phyloP scores from a whole-genome alignment of 2,888 invertebrate genomes.

The Megaustenia siamemsis region DNA sequence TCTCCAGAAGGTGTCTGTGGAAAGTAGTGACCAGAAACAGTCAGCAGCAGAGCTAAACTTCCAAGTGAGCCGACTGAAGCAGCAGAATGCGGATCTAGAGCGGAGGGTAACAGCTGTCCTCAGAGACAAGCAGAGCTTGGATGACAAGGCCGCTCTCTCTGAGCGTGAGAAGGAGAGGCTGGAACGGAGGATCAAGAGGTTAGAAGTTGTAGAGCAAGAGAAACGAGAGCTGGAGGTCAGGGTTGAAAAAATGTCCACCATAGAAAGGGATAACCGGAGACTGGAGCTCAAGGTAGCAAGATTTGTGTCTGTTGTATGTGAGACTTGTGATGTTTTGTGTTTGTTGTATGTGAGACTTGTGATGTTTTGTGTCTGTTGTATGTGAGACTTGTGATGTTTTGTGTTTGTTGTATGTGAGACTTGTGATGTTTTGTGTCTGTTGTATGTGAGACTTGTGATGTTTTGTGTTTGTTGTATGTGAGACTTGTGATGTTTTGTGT shows the following conservation, averaged over 20 bases:
- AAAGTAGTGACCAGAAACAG: conserved; percentile 50
- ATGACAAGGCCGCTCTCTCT: conserved; percentile 67
- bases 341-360: no score
- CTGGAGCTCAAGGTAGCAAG: conserved; percentile 47
- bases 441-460: no score
- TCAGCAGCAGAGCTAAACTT: conserved; percentile 54
- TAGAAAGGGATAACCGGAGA: conserved; percentile 57
- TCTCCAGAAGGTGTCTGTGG: conserved; percentile 53
- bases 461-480: no score
- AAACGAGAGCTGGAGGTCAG: conserved; percentile 55
- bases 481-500: no score
- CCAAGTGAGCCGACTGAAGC: conserved; percentile 53
- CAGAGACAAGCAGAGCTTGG: conserved; percentile 58
- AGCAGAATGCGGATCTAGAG: conserved; percentile 57
- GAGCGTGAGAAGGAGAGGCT: conserved; percentile 58
- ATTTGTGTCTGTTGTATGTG: not conserved
- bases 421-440: no score
- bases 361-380: no score
- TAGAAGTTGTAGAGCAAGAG: conserved; percentile 55
- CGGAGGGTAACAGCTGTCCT: conserved; percentile 40
- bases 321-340: no score
- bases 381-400: no score
- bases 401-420: no score
- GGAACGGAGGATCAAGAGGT: conserved; percentile 54
- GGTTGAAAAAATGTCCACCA: conserved; percentile 44